Percentiles rank a stretch among this genome's conserved stretches.
Conservation (phyloP, 2,113 vertebrate genomes). For the Asarcornis scutulata region DNA sequence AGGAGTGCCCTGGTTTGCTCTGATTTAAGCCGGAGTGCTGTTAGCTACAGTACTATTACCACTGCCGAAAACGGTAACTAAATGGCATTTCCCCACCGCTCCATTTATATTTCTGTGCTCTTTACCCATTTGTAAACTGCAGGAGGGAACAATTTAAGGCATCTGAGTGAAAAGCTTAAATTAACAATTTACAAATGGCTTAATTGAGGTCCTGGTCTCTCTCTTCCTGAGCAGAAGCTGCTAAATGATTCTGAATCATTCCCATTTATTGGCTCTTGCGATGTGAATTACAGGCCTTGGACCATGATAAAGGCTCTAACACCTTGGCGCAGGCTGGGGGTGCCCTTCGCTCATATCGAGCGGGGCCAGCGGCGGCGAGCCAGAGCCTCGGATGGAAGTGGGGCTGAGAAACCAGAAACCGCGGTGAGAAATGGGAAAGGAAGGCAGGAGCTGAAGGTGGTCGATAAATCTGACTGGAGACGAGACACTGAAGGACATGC, state of each 20-base stretch:
- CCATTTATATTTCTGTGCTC: constrained; percentile 1
- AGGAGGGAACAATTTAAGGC: constrained; percentile 54
- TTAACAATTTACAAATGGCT: constrained; percentile 71
- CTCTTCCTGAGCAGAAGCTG: constrained; percentile 31
- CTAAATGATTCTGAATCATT: background rate
- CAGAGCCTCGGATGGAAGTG: background rate
- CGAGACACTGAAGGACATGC: rapidly evolving
- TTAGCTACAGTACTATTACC: constrained; percentile 1
- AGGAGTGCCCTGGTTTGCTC: background rate
- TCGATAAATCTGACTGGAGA: rapidly evolving
- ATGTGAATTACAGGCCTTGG: background rate
- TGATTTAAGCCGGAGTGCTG: background rate
- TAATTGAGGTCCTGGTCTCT: constrained; percentile 56
- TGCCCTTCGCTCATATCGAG: background rate
- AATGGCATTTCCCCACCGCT: constrained; percentile 6
- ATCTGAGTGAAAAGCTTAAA: constrained; percentile 54
- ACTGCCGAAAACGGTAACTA: background rate
- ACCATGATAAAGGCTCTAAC: background rate
- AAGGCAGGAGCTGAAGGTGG: rapidly evolving
- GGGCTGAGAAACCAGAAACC: background rate
- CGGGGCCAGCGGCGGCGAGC: background rate
- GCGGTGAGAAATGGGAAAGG: rapidly evolving
- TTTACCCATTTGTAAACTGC: constrained; percentile 36
- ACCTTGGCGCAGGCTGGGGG: background rate
- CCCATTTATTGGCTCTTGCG: background rate